A percentile compares a stretch with the other conserved stretches of the same genome.
Evolutionary conservation across 2,888 invertebrate species (phyloP).

Genomic region (Fragum sueziense): DNA sequence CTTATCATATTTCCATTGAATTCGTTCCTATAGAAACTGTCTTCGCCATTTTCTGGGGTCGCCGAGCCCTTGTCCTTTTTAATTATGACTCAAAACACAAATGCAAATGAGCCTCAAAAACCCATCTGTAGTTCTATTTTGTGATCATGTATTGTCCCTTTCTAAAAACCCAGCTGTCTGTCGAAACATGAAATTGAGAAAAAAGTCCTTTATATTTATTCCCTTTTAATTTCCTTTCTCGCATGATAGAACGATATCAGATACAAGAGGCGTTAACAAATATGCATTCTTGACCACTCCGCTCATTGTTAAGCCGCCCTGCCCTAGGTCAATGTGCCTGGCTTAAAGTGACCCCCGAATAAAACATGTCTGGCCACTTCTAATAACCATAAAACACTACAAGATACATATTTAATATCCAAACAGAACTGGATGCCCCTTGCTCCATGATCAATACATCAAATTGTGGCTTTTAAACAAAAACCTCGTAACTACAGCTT

Average conservation of each 20-base stretch:
- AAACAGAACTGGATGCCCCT: conserved; percentile 47
- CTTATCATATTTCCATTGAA: conserved; percentile 12
- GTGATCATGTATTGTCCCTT: conserved; percentile 34
- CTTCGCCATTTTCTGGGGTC: conserved; percentile 30
- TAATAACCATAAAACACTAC: conserved; percentile 48
- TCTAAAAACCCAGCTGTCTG: conserved; percentile 42
- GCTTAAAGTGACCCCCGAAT: conserved; percentile 53
- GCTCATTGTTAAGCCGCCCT: conserved; percentile 41
- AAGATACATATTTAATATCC: conserved; percentile 57
- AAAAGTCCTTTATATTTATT: conserved; percentile 56
- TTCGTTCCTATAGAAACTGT: conserved; percentile 13
- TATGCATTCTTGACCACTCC: conserved; percentile 32
- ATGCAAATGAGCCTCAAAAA: conserved; percentile 45
- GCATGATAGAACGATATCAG: conserved; percentile 57
- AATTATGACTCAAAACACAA: conserved; percentile 25
- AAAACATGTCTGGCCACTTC: conserved; percentile 39
- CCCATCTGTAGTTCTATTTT: conserved; percentile 52
- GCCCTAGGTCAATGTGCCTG: conserved; percentile 60
- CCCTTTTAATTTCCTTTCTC: conserved; percentile 50
- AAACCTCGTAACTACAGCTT: too few relatives aligned
- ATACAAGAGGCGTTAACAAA: conserved; percentile 53
- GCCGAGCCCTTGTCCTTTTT: conserved; percentile 29
- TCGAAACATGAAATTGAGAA: conserved; percentile 47
- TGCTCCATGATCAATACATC: conserved; percentile 54
- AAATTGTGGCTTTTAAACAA: too few relatives aligned